Evolutionary conservation across 2,888 invertebrate genomes (phyloP), one percentile per base, ranked within the genome.

Genomic region (Cephus pulcher): DNA sequence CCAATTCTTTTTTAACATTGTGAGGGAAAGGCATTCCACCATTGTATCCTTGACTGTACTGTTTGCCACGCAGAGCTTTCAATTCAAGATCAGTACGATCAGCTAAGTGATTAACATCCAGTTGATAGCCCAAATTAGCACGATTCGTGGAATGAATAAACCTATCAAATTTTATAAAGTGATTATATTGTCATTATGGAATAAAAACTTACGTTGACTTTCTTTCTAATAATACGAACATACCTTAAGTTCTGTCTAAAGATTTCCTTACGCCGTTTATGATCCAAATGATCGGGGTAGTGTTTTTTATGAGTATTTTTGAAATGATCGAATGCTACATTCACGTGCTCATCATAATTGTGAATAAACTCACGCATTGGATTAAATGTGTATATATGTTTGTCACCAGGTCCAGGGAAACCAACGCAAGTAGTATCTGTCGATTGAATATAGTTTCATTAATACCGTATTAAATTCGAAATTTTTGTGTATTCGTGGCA

Each of bases 291-390:
- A 75, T 93, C 92, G 0, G 85, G 86, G 90, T 98, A 98, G 3
- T 92, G 86, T 86, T 95, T 95, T 40, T 93, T 92, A 89, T 98
- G 98, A 82, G 94, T 95, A 1, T 89, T 92, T 88, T 95, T 95
- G 90, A 98, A 98, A 75, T 94, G 88, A 3, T 94, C 91, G 90
- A 98, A 99, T 88, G 96, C 96, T 73, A 93, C 92, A 34, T 96
- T 94, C 0, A 98, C 93, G 86, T 98, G 97, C 0, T 91, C 92
- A 33, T 95, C 95, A 56, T 93, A 93, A 56, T 93, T 93, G 0
- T 96, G 95, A 23, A 98, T 93, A 87, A 96, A 98, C 93, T 99
- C 98, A 83, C 94, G 94, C 96, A 98, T 98, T 0, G 98, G 98
- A 92, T 98, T 98, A 92, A 98, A 97, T 0, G 96, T 96, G 76